Conservation (phyloP, 2,113 vertebrate genomes). For the Monarcha castaneiventris region DNA sequence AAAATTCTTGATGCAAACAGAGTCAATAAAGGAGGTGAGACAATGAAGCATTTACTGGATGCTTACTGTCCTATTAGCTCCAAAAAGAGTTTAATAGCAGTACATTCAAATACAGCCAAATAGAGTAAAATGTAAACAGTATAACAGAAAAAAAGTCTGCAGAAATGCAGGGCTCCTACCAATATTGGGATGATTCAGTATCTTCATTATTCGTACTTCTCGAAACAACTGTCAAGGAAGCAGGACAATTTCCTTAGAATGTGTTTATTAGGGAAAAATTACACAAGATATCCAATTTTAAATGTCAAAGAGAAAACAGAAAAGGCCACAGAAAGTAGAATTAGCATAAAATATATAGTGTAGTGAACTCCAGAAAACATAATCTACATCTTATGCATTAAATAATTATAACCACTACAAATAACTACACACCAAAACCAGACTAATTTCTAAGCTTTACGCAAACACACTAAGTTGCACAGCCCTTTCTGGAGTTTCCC, state of each 20-base stretch:
- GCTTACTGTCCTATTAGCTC: neutral
- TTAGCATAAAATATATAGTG: neutral
- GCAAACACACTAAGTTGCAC: neutral
- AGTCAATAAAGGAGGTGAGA: neutral
- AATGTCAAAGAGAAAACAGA: neutral
- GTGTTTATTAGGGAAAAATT: neutral
- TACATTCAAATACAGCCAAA: slow-evolving; percentile 4
- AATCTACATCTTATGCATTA: neutral
- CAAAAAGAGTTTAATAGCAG: neutral
- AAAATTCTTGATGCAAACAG: neutral
- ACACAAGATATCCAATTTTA: neutral
- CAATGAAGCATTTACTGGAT: neutral
- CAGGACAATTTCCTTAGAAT: slow-evolving; percentile 15
- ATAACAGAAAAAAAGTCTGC: neutral
- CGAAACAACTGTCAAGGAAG: slow-evolving; percentile 89
- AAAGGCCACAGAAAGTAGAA: neutral
- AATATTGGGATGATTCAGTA: slow-evolving; percentile 97
- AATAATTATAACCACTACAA: neutral
- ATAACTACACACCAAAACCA: neutral
- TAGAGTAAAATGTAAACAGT: neutral
- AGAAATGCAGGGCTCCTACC: slow-evolving; percentile 75
- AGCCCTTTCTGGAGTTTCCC: neutral
- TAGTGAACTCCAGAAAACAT: neutral
- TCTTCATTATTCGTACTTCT: slow-evolving; percentile 99
- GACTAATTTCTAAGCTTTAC: neutral